Percentiles rank a stretch among this genome's conserved stretches.
These are phyloP conservation scores for Argyrosomus japonicus DNA, from an alignment of 2,113 vertebrate genomes.

Conservation along the genomic window DNA sequence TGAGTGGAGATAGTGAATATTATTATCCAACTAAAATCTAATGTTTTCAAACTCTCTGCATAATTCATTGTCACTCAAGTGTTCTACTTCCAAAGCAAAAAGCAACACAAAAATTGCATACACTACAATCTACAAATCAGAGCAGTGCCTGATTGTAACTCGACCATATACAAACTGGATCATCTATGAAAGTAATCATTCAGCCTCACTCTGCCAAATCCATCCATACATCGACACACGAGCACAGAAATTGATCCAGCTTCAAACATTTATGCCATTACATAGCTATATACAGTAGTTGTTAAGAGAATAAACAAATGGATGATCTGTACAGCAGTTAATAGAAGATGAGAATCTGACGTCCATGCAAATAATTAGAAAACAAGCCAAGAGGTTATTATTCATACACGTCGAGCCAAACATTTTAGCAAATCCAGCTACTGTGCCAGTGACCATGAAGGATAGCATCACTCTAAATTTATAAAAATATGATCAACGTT, in stretches of 20 bases:
- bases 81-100: conserved; percentile 1
- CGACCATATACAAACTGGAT: not conserved
- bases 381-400: conserved; percentile 66
- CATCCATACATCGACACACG: conserved; percentile 27
- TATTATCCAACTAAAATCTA: conserved; percentile 22
- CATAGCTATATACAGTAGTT: conserved; percentile 33
- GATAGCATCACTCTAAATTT: conserved; percentile 30
- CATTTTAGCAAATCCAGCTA: conserved; percentile 32
- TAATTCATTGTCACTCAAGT: not conserved
- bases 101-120: not conserved
- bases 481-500: not conserved
- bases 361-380: conserved; percentile 78
- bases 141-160: not conserved
- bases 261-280: conserved; percentile 11
- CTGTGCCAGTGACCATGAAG: not conserved
- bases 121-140: not conserved
- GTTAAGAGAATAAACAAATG: conserved; percentile 56
- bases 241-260: conserved; percentile 22
- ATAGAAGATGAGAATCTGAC: conserved; percentile 68
- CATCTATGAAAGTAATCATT: conserved; percentile 15
- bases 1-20: conserved; percentile 31
- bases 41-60: conserved; percentile 7
- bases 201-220: conserved; percentile 29
- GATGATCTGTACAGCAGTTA: conserved; percentile 70
- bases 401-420: conserved; percentile 54